These are phyloP conservation scores for Trichonephila inaurata DNA, from an alignment of 1,140 invertebrate species.

Conservation along the genomic window DNA sequence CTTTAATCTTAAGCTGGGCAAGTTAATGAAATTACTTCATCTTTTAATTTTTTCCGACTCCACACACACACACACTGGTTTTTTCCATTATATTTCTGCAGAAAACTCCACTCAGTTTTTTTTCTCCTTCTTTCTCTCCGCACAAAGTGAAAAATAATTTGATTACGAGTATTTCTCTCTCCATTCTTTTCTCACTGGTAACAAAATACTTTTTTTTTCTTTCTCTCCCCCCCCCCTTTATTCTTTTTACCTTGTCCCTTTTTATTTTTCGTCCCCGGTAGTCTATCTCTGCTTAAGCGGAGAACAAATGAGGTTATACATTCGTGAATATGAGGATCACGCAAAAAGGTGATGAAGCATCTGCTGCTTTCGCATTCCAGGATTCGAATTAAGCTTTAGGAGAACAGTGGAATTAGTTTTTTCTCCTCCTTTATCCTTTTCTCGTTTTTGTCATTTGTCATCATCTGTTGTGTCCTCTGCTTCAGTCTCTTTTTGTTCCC, in stretches of 20 bases:
- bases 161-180: slow-evolving; percentile 33
- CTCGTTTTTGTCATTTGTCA: neutral
- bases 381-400: neutral
- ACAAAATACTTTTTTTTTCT: neutral
- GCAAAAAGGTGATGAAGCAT: slow-evolving; percentile 61
- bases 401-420: slow-evolving; percentile 1
- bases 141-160: slow-evolving; percentile 67
- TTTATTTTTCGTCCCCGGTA: neutral
- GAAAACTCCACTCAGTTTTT: neutral
- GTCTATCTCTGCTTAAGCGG: neutral
- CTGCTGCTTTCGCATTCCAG: slow-evolving; percentile 40
- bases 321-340: slow-evolving; percentile 64
- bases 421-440: neutral
- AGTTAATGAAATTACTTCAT: slow-evolving; percentile 54
- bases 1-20: slow-evolving; percentile 10
- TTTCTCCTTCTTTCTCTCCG: neutral
- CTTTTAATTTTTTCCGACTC: neutral
- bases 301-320: slow-evolving; percentile 48
- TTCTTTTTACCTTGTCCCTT: neutral
- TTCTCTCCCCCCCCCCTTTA: neutral
- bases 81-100: neutral
- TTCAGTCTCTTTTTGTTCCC: too few species aligned
- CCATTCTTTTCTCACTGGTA: neutral
- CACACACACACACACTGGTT: neutral
- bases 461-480: neutral